Percentiles rank a stretch among this genome's conserved stretches.
Conservation (phyloP, 1,140 invertebrate genomes). For the Scaptomyza pallida region DNA sequence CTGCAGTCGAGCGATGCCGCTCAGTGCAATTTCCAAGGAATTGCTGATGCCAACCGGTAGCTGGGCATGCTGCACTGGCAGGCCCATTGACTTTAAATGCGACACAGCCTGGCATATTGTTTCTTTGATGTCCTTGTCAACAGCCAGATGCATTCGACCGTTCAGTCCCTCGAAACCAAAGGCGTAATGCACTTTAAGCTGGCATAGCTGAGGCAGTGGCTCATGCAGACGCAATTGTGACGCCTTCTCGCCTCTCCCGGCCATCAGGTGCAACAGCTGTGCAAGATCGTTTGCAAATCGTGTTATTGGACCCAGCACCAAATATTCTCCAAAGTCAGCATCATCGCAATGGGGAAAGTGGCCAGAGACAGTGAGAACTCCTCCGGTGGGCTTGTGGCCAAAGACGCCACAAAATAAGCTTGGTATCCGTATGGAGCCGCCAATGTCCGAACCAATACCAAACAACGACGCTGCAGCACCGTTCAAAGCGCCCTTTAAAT, state of each 20-base stretch:
- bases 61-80: constrained; percentile 34
- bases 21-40: constrained; percentile 62
- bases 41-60: constrained; percentile 44
- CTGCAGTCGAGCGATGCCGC: constrained; percentile 38
- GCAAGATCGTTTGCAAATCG: constrained; percentile 91
- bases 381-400: constrained; percentile 92
- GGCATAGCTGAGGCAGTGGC: constrained; percentile 85
- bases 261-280: constrained; percentile 87
- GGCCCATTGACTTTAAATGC: constrained; percentile 45
- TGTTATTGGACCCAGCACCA: constrained; percentile 91
- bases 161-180: constrained; percentile 66
- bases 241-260: constrained; percentile 82
- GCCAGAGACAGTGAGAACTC: constrained; percentile 85
- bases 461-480: constrained; percentile 82
- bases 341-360: constrained; percentile 86
- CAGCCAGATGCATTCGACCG: constrained; percentile 53
- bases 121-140: constrained; percentile 48
- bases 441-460: constrained; percentile 92
- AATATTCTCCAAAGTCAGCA: constrained; percentile 84
- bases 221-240: constrained; percentile 81
- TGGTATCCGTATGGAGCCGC: constrained; percentile 93
- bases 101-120: constrained; percentile 53
- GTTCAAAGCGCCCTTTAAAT: constrained; percentile 87
- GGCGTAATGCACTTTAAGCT: constrained; percentile 85
- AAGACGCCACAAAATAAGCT: constrained; percentile 94